Base-by-base conservation (phyloP, 2,888 invertebrate species). In the Agonopterix subpropinquella region DNA sequence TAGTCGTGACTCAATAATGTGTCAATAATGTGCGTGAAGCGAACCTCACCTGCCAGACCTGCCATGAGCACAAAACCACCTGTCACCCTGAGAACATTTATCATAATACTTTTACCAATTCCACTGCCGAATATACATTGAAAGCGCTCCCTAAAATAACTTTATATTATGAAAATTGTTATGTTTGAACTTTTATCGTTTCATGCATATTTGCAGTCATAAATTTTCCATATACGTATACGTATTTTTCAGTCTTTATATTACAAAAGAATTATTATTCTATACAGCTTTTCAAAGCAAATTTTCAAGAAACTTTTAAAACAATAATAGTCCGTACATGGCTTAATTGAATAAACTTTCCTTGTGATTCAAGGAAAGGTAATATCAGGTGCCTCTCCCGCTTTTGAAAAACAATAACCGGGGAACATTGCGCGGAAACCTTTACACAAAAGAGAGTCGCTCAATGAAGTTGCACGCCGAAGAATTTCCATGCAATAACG, bases 401-500 rank as follows among this genome's bases (percentile, higher is more conserved):
- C 79, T 80, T 81, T 84, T 77, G 82, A 81, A 83, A 85, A 88
- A 87, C 87, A 87, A 88, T 88, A 88, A 84, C 78, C 77, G 63
- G 65, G 73, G 78, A 80, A 79, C 79, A 83, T 79, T 71, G 77
- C 75, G 68, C 70, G 72, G 80, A 71, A 78, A 77, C 78, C 82
- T 82, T 81, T 85, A 82, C 77, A 82, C 80, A 79, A 81, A 83
- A 81, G 80, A 11, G 71, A 77, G 78, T 75, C 74, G 71, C 76
- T 77, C 81, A 80, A 86, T 87, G 85, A 80, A 87, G 81, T 85
- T 86, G 87, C 84, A 86, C 81, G 77, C 74, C 77, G 72, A 81
- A 79, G 84, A 80, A 85, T 87, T 83, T 86, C 85, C 85, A 86
- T 88, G 87, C 87, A 86, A 87, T 87, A 86, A 87, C 80, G 77